Evolutionary conservation across 2,113 vertebrate genomes (phyloP).

Genomic region (Gymnogyps californianus): DNA sequence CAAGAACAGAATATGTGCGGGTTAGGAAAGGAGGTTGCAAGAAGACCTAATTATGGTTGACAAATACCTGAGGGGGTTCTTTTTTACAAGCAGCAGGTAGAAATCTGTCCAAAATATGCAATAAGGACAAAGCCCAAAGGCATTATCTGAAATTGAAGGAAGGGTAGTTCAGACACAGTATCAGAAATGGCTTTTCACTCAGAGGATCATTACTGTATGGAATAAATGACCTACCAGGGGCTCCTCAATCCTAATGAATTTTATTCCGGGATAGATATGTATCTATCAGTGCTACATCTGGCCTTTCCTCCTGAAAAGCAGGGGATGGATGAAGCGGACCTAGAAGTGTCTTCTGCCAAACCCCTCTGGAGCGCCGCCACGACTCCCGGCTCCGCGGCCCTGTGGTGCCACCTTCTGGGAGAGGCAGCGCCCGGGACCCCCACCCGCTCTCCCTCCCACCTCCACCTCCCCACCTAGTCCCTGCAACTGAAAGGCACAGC

Average conservation of each 20-base stretch:
- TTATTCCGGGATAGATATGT: not conserved
- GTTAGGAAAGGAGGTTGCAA: constrained; percentile 53
- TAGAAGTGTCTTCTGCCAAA: not conserved
- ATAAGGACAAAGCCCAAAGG: constrained; percentile 58
- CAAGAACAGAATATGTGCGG: constrained; percentile 6
- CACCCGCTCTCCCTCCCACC: not conserved
- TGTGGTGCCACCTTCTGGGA: constrained; percentile 56
- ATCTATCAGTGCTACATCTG: not conserved
- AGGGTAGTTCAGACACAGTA: not conserved
- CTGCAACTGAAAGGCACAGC: rapidly evolving
- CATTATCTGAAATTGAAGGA: not conserved
- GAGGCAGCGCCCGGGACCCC: not conserved
- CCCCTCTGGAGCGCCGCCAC: not conserved
- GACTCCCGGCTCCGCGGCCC: not conserved
- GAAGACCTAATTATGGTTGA: constrained; percentile 58
- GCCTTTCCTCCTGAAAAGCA: not conserved
- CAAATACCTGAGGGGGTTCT: constrained; percentile 47
- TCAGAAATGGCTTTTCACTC: not conserved
- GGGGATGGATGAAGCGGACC: not conserved
- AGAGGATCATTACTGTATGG: not conserved
- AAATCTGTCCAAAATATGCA: constrained; percentile 38
- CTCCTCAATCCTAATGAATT: not conserved
- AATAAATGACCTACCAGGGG: not conserved
- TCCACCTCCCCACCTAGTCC: not conserved
- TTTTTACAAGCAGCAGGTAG: constrained; percentile 28